These are phyloP conservation scores for Carassius auratus DNA, from an alignment of 2,113 vertebrate species.

Conservation along the genomic window DNA sequence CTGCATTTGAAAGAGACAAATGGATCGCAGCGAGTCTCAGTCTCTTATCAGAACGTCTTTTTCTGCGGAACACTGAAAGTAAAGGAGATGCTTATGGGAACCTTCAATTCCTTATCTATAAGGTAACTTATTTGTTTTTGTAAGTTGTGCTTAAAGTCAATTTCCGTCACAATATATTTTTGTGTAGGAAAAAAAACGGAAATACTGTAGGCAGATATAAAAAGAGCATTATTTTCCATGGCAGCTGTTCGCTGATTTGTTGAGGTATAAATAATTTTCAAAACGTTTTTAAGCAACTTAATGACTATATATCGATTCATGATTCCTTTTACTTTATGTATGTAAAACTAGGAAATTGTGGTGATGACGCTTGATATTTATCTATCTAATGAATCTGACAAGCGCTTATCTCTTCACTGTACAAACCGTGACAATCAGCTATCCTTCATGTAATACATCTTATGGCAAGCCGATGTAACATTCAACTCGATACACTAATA, in stretches of 20 bases:
- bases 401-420: not conserved
- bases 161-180: not conserved
- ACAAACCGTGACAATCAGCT: not conserved
- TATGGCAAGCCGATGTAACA: constrained; percentile 13
- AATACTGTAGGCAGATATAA: not conserved
- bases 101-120: constrained; percentile 80
- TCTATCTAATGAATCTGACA: not conserved
- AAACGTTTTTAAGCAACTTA: not conserved
- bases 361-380: not conserved
- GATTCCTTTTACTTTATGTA: not conserved
- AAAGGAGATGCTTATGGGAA: constrained; percentile 88
- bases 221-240: not conserved
- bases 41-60: constrained; percentile 69
- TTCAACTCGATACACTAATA: not conserved
- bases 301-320: not conserved
- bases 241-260: constrained; percentile 40
- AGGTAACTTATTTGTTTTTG: constrained; percentile 74
- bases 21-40: constrained; percentile 59
- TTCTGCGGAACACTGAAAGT: constrained; percentile 77
- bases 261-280: not conserved
- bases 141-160: not conserved
- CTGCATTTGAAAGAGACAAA: constrained; percentile 53
- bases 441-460: not conserved
- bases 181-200: not conserved
- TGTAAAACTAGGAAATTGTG: not conserved